Evolutionary conservation across 64 coral and sea anemone species (phyloP), one percentile per base, ranked within the genome.

Genomic region (Actinia tenebrosa): DNA sequence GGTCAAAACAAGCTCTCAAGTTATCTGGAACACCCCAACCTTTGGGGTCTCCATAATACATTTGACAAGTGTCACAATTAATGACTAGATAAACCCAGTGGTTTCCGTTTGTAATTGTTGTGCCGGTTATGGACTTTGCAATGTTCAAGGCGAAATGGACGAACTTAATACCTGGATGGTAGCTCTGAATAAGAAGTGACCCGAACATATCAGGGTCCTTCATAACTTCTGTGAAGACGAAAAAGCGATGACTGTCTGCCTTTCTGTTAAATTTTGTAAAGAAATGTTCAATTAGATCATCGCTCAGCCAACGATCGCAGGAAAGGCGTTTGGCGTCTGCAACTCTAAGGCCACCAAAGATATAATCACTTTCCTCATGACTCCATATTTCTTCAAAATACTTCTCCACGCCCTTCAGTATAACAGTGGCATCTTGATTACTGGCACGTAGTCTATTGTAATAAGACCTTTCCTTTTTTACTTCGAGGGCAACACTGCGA

Each of bases 201-300:
- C 15, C 15, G 17, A 62, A 13, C 60, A 62, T 62, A 62, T 62
- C 6, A 62, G 60, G 60, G 15, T 62, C 60, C 60, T 7, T 62
- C 60, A 62, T 62, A 13, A 7, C 4, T 62, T 62, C 60, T 13
- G 60, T 13, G 17, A 62, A 62, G 15, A 62, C 60, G 60, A 62
- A 62, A 62, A 7, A 62, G 15, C 60, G 17, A 27, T 56, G 82
- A 19, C 55, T 52, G 61, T 71, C 66, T 71, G 62, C 52, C 25
- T 44, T 83, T 54, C 54, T 59, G 64, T 89, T 89, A 56, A 89
- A 66, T 81, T 64, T 68, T 71, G 19, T 68, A 83, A 89, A 84
- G 61, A 84, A 54, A 89, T 81, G 64, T 71, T 89, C 88, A 66
- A 89, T 89, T 56, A 89, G 52, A 81, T 84, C 80, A 72, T 82